A percentile compares a stretch with the other conserved stretches of the same genome.
Conservation (phyloP, 2,113 vertebrate genomes). For the Microcebus griseorufus region DNA sequence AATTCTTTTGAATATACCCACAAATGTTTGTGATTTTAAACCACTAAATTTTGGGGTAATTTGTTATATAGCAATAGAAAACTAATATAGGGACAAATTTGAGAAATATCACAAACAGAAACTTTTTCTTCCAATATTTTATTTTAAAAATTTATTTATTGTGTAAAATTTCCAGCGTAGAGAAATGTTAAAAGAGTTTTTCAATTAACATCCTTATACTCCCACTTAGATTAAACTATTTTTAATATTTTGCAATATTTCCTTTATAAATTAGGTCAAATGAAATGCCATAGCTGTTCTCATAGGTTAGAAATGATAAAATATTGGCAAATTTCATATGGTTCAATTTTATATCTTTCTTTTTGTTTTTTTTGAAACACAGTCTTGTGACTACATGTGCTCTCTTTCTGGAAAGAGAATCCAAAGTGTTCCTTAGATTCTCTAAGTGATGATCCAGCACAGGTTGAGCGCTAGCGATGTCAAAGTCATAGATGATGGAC, state of each 20-base stretch:
- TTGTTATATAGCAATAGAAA: background rate
- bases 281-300: background rate
- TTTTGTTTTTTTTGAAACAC: no score
- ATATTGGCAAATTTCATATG: background rate
- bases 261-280: background rate
- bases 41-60: background rate
- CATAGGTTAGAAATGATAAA: background rate
- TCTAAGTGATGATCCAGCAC: background rate
- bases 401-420: background rate
- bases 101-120: background rate
- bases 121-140: background rate
- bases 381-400: background rate
- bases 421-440: background rate
- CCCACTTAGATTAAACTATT: background rate
- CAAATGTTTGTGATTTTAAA: background rate
- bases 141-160: background rate
- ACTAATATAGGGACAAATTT: background rate
- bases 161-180: background rate
- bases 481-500: background rate
- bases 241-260: background rate
- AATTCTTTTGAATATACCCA: background rate
- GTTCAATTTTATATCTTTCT: background rate
- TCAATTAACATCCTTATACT: background rate
- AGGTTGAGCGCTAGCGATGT: background rate
- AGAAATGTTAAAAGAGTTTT: background rate